Base-by-base conservation (phyloP, 2,797 vertebrate genomes). In the Clarias fuscus region DNA sequence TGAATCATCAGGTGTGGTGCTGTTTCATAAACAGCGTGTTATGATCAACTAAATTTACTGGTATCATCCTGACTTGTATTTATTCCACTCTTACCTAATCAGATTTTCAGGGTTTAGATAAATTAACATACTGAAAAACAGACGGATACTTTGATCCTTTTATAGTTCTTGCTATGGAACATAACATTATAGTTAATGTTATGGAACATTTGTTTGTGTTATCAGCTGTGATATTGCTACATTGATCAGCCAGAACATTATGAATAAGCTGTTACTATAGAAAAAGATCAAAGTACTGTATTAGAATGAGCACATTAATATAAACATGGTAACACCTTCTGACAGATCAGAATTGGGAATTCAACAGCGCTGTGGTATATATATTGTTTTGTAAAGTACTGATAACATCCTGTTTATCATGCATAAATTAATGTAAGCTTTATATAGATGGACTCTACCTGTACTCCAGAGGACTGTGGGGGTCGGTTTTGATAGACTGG, bases 381-480 rank as follows among this genome's bases (percentile, higher is more conserved):
- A 53, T 13, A 78, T 24, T 30, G 33, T 61, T 37, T 37, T 62
- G 58, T 62, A 62, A 79, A 40, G 58, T n/a, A 80, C 22, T 4
- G 77, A 62, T 6, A 15, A 8, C n/a, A 5, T 68, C n/a, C 20
- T 79, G 2, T 37, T 37, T 20, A 30, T 58, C 75, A 77, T 77
- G 75, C 27, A 59, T 37, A 0, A 33, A 7, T 59, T 27, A 20
- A 3, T 1, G 20, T 24, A n/a, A 79, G 33, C 14, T 62, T 80
- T 80, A 40, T 64, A 79, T n/a, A 30, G 58, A 83, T 56, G 80
- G 43, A 13, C 84, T 81, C 91, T 93, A 97, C 98, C 98, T 98
- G 96, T 97, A 99, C 90, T 98, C 97, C 88, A 98, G 94, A 73
- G 98, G 98, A 90, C 98, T 99, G 95, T 99, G 98, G 20, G 96